Evolutionary conservation across 2,888 invertebrate species (phyloP).

Genomic region (Rhingia rostrata): DNA sequence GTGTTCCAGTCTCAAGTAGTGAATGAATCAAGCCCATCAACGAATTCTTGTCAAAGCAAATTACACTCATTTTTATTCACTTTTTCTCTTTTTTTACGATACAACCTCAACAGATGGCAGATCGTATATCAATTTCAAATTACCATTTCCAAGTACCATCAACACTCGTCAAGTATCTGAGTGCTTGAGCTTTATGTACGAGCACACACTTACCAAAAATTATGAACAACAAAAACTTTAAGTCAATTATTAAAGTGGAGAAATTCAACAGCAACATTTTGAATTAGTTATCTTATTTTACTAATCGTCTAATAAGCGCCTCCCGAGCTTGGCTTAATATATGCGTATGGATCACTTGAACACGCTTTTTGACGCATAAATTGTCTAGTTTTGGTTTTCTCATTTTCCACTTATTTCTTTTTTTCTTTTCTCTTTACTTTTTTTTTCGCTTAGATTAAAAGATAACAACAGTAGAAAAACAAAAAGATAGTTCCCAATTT

Average conservation of each 20-base stretch:
- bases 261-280: not conserved
- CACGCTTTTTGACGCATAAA: not conserved
- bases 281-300: conserved; percentile 36
- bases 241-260: conserved; percentile 26
- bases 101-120: not conserved
- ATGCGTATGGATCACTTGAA: not conserved
- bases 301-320: conserved; percentile 10
- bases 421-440: too few species aligned
- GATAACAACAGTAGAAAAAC: too few species aligned
- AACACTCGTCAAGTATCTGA: not conserved
- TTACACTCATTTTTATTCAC: not conserved
- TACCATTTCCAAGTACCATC: conserved; percentile 12
- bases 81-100: not conserved
- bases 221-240: conserved; percentile 24
- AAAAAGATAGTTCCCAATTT: too few species aligned
- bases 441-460: too few species aligned
- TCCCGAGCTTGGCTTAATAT: not conserved
- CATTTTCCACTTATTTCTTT: not conserved
- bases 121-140: conserved; percentile 14
- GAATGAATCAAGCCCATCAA: too few species aligned
- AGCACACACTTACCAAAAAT: not conserved
- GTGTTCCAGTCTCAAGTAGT: too few species aligned
- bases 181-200: not conserved
- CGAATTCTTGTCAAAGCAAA: not conserved
- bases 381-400: not conserved